phyloP scores from a whole-genome alignment of 2,797 vertebrate genomes.

The Thalassophryne amazonica region DNA sequence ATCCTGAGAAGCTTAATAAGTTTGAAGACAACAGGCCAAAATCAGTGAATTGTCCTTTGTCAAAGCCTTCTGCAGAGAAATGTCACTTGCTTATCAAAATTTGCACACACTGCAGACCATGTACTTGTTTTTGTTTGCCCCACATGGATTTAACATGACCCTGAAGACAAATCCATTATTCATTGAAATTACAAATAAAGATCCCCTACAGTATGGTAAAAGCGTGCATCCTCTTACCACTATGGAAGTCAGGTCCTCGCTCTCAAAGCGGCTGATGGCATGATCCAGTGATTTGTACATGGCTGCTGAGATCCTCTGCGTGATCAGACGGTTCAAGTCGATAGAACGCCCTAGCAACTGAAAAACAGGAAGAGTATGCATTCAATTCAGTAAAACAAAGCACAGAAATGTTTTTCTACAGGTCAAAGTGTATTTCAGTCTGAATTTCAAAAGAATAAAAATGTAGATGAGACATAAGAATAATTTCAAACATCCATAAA shows the following conservation, averaged over 20 bases:
- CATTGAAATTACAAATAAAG: not conserved
- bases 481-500: not conserved
- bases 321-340: constrained; percentile 95
- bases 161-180: no score
- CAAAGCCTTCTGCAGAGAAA: no score
- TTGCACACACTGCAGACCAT: no score
- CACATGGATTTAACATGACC: no score
- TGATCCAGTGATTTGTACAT: constrained; percentile 95
- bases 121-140: no score
- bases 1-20: no score
- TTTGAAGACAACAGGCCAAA: no score
- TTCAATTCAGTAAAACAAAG: not conserved
- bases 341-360: constrained; percentile 96
- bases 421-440: not conserved
- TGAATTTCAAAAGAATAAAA: not conserved
- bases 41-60: no score
- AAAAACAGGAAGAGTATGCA: not conserved
- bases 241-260: constrained; percentile 96
- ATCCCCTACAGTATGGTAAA: no score
- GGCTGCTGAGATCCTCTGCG: constrained; percentile 93
- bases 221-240: constrained; percentile 73
- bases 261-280: constrained; percentile 95
- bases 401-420: not conserved
- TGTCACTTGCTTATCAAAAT: no score
- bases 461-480: not conserved